Evolutionary conservation across 2,797 vertebrate species (phyloP).

Genomic region (Corythornis leucogaster): DNA sequence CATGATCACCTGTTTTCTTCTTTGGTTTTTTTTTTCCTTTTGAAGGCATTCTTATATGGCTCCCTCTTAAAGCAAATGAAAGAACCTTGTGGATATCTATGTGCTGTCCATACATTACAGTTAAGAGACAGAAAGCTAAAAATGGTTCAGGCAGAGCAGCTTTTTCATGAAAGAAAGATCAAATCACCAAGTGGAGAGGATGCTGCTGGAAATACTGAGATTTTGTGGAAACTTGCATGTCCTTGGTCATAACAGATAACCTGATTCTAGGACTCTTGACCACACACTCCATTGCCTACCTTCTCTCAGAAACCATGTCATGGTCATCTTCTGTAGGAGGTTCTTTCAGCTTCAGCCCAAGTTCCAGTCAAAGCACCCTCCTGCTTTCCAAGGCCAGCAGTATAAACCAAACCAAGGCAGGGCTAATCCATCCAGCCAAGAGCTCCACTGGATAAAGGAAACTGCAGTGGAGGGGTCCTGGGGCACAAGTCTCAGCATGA

Average conservation of each 20-base stretch:
- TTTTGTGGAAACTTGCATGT: neutral
- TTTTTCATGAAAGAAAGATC: neutral
- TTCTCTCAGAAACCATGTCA: neutral
- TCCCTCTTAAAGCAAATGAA: neutral
- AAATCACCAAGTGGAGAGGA: neutral
- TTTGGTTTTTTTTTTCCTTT: neutral
- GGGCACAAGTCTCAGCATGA: slow-evolving; percentile 10
- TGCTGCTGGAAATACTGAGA: neutral
- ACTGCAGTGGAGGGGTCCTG: neutral
- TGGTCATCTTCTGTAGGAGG: neutral
- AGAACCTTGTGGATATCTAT: neutral
- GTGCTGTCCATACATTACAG: neutral
- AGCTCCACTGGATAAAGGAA: neutral
- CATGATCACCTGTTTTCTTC: neutral
- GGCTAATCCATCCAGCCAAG: neutral
- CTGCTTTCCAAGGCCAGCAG: neutral
- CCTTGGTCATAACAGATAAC: neutral
- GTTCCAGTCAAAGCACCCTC: neutral
- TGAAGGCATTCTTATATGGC: neutral
- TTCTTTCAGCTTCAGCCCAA: neutral
- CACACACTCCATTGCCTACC: neutral
- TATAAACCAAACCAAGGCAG: neutral
- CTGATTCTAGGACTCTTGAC: neutral
- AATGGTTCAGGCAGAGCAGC: neutral
- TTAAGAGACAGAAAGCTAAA: neutral